Conservation (phyloP, 2,797 vertebrate species). For the Stomatorhinus walkeri region DNA sequence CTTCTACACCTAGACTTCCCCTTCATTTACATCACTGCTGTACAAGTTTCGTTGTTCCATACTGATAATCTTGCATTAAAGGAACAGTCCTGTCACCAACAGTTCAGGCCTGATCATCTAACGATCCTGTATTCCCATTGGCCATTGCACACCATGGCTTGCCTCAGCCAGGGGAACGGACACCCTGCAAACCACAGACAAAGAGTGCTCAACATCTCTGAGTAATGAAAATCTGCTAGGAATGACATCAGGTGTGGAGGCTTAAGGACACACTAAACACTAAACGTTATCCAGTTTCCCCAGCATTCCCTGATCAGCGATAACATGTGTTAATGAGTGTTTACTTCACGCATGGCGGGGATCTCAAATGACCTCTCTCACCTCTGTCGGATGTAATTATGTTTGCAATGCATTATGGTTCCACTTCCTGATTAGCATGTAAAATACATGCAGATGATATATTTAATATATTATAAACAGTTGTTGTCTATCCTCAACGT, state of each 20-base stretch:
- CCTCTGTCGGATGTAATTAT: conserved; percentile 45
- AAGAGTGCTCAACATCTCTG: not conserved
- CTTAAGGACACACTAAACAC: not conserved
- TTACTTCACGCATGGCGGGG: conserved; percentile 44
- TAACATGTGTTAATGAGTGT: conserved; percentile 53
- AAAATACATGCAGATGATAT: conserved; percentile 8
- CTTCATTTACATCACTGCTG: not conserved
- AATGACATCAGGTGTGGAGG: not conserved
- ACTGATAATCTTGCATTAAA: not conserved
- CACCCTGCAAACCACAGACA: not conserved
- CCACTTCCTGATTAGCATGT: conserved; percentile 23
- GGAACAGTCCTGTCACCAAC: not conserved
- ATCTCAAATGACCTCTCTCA: conserved; percentile 32
- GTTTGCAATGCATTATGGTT: conserved; percentile 30
- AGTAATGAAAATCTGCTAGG: not conserved
- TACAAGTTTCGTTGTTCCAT: not conserved
- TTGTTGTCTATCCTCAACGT: not conserved
- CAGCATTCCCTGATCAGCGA: conserved; percentile 39
- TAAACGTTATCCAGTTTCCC: not conserved
- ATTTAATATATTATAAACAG: not conserved
- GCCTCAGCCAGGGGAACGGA: conserved; percentile 44
- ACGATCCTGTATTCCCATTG: conserved; percentile 49
- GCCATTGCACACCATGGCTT: conserved; percentile 45
- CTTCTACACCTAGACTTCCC: not conserved
- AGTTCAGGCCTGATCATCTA: not conserved